Evolutionary conservation across 2,888 invertebrate genomes (phyloP), one percentile per base, ranked within the genome.

Genomic region (Drosophila algonquin): DNA sequence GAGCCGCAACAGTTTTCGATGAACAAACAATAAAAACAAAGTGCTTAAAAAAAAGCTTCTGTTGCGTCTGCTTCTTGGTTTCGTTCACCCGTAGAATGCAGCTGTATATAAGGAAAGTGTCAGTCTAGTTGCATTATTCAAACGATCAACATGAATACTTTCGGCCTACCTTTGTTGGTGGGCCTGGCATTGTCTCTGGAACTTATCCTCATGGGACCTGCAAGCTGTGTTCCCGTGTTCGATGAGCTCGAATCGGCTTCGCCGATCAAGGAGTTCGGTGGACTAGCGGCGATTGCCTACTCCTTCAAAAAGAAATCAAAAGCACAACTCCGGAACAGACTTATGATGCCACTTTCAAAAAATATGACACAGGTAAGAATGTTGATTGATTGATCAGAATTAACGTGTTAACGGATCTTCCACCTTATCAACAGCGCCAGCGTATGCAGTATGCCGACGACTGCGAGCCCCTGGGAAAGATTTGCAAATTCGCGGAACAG

Each of bases 21-120:
- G 57, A 67, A 30, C 69, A 35, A 40, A 46, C 51, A 69, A 46
- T 69, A 47, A 69, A 35, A 35, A 53, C 18, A 51, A 53, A 32
- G 27, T 21, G n/a, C 16, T n/a, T 32, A 10, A 52, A 27, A 52
- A 27, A 18, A 10, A 9, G 10, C 30, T 6, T 58, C 18, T 24
- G 51, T 14, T 40, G 14, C 40, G 7, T 7, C 40, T 40, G 40
- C 14, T n/a, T 40, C 14, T 40, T 40, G 40, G 1, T 7, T 40
- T 40, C 40, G 2, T 14, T 40, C n/a, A 7, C 1, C 7, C n/a
- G 14, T 7, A 7, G n/a, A 40, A 40, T n/a, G 14, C 14, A 40
- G 40, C 40, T n/a, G 40, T n/a, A n/a, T 40, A n/a, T n/a, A 14
- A n/a, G 6, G 40, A 40, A 14, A 40, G 14, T 1, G 14, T 1